Evolutionary conservation across 35 echinoderm and acorn worm genomes (phyloP).

Genomic region (Apostichopus parvimensis): DNA sequence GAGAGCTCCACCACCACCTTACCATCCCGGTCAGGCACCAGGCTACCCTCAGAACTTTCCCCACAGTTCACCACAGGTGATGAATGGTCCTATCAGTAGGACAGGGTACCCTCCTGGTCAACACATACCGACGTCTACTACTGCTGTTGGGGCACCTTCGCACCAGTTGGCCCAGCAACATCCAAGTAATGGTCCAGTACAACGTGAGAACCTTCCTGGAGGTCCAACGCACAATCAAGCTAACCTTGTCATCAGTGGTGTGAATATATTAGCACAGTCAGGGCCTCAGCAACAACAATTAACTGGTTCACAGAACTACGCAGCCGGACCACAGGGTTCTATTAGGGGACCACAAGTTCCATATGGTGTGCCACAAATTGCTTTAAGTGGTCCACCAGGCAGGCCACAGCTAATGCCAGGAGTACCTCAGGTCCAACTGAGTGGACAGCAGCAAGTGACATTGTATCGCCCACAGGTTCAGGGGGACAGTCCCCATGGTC

Average conservation of each 20-base stretch:
- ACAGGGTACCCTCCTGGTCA: conserved; percentile 47
- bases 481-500: not conserved
- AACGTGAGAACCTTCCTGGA: not conserved
- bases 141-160: not conserved
- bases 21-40: conserved; percentile 6
- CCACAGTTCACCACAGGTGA: conserved; percentile 46
- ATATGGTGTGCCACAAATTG: not conserved
- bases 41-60: conserved; percentile 16
- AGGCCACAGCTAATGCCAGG: conserved; percentile 6
- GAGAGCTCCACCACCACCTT: conserved; percentile 43
- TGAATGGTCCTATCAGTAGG: conserved; percentile 34
- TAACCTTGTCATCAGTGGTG: not conserved
- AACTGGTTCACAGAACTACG: not conserved
- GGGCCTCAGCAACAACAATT: not conserved
- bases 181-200: not conserved
- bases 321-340: conserved; percentile 1
- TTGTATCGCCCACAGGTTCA: not conserved
- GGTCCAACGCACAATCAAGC: not conserved
- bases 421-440: not conserved
- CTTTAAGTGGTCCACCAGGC: not conserved
- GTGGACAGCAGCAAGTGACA: not conserved
- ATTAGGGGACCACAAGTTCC: not conserved
- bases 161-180: not conserved
- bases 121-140: conserved; percentile 7
- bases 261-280: not conserved